These are phyloP conservation scores for Callosobruchus maculatus DNA, from an alignment of 2,888 invertebrate species.

Conservation along the genomic window DNA sequence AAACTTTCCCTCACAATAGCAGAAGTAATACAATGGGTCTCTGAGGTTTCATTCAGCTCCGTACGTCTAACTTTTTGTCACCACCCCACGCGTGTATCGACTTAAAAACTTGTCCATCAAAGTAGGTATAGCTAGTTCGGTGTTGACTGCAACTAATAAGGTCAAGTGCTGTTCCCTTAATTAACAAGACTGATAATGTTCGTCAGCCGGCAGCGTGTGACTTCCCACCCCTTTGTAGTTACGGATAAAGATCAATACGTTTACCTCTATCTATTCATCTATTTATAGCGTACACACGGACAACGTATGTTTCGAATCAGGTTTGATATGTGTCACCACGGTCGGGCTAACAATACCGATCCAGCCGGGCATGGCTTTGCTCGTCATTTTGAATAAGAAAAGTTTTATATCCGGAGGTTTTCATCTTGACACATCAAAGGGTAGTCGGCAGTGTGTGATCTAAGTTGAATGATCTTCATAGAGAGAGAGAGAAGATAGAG, in stretches of 20 bases:
- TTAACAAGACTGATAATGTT: neutral
- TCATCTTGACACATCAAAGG: too few relatives aligned
- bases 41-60: neutral
- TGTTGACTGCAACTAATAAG: neutral
- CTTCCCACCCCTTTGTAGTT: neutral
- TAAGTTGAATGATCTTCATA: too few relatives aligned
- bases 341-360: neutral
- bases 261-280: neutral
- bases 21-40: neutral
- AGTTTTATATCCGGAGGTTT: too few relatives aligned
- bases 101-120: neutral
- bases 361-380: neutral
- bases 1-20: too few relatives aligned
- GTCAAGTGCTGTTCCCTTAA: neutral
- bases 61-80: neutral
- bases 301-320: neutral
- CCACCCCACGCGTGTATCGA: neutral
- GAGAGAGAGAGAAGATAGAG: too few relatives aligned
- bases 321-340: neutral
- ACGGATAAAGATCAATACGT: neutral
- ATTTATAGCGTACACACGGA: neutral
- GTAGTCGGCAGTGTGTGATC: too few relatives aligned
- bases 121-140: neutral
- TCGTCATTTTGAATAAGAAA: neutral
- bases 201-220: neutral